Percentiles rank a stretch among this genome's conserved stretches.
Conservation (phyloP, 2,113 vertebrate genomes). For the Choloepus hoffmanni region DNA sequence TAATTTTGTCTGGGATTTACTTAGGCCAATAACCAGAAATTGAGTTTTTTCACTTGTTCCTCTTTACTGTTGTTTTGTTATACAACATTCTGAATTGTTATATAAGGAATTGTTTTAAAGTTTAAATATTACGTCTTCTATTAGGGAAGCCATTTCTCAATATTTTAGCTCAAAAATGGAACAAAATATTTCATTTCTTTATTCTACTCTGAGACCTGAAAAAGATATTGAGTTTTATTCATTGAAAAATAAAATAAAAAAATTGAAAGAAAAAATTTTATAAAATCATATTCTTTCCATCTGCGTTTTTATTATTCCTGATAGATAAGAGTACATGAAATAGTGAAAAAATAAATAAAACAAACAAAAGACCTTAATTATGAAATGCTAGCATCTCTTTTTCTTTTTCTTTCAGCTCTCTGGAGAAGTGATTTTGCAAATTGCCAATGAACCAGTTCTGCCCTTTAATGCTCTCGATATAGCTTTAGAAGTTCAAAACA, state of each 20-base stretch:
- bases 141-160: background rate
- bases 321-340: background rate
- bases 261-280: constrained; percentile 19
- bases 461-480: constrained; percentile 95
- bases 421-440: constrained; percentile 92
- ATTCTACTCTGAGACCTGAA: background rate
- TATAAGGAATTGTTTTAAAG: constrained; percentile 30
- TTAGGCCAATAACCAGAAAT: background rate
- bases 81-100: background rate
- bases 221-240: background rate
- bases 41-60: background rate
- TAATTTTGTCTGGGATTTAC: constrained; percentile 12
- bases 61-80: background rate
- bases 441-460: constrained; percentile 93
- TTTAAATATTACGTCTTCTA: background rate
- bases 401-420: constrained; percentile 92
- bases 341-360: constrained; percentile 14
- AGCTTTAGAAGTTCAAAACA: constrained; percentile 95
- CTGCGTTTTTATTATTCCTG: background rate
- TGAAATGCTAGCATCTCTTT: constrained; percentile 60
- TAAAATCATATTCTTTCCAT: background rate
- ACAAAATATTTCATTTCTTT: background rate
- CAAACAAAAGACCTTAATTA: background rate
- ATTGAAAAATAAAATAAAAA: background rate
- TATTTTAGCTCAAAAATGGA: background rate